Evolutionary conservation across 1,140 invertebrate genomes (phyloP).

Genomic region (Atopsyche davidsoni): DNA sequence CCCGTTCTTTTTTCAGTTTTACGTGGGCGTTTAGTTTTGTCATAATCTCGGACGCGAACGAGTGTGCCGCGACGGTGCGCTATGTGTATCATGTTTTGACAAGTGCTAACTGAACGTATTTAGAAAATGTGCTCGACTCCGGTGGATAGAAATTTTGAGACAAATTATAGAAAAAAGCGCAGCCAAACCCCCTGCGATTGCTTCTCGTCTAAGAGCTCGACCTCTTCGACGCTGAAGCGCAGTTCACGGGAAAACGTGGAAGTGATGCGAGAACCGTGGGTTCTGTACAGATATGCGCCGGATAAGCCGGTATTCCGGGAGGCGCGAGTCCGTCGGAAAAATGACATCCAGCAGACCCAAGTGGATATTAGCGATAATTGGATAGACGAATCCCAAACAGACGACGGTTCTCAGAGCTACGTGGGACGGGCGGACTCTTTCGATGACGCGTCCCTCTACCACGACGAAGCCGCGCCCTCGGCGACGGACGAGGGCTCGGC

Average conservation of each 20-base stretch:
- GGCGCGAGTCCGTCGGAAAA: conserved; percentile 1
- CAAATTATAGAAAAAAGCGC: not conserved
- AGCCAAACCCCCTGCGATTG: conserved; percentile 19
- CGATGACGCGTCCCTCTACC: conserved; percentile 24
- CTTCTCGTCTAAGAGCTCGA: conserved; percentile 12
- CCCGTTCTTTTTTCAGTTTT: conserved; percentile 2
- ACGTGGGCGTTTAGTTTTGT: conserved; percentile 10
- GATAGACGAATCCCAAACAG: conserved; percentile 11
- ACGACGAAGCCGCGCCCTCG: conserved; percentile 13
- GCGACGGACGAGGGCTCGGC: conserved; percentile 18
- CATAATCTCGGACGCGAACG: not conserved
- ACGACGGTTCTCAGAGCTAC: conserved; percentile 1
- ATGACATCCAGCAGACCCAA: conserved; percentile 1
- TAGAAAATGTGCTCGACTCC: not conserved
- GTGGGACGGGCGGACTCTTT: not conserved
- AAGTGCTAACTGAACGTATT: too few relatives aligned
- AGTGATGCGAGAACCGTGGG: conserved; percentile 16
- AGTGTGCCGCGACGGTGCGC: not conserved
- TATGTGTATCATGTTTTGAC: conserved; percentile 6
- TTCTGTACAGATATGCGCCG: conserved; percentile 20
- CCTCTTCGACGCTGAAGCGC: conserved; percentile 13
- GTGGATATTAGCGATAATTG: conserved; percentile 14
- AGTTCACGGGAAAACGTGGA: conserved; percentile 9
- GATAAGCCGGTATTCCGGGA: conserved; percentile 13
- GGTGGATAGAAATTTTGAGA: not conserved